A percentile compares a stretch with the other conserved stretches of the same genome.
phyloP scores from a whole-genome alignment of 2,113 vertebrate genomes.

The Charina bottae region DNA sequence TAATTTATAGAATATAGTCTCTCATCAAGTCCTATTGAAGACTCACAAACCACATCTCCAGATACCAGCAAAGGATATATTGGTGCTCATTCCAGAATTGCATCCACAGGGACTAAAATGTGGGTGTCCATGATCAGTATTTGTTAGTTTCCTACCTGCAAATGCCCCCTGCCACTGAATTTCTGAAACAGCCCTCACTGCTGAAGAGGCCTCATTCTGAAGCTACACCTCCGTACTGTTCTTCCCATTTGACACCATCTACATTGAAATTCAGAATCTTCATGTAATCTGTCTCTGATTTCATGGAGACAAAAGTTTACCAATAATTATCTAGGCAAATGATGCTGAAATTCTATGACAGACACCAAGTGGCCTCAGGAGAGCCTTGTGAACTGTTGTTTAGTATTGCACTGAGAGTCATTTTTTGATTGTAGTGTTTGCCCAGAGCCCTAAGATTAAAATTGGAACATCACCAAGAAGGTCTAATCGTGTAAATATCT shows the following conservation, averaged over 20 bases:
- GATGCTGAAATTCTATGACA: background rate
- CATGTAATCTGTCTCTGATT: background rate
- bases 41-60: background rate
- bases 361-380: background rate
- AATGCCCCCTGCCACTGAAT: background rate
- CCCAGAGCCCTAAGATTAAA: background rate
- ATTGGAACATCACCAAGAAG: background rate
- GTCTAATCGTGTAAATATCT: background rate
- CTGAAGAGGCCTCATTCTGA: background rate
- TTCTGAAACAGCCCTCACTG: background rate
- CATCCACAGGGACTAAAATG: background rate
- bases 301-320: background rate
- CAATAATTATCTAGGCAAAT: background rate
- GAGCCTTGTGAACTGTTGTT: background rate
- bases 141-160: background rate
- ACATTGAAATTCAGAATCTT: background rate
- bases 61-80: background rate
- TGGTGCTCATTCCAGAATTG: background rate
- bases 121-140: background rate
- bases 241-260: background rate
- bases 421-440: background rate
- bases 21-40: background rate
- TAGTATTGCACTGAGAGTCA: background rate
- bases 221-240: background rate
- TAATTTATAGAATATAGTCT: background rate